Percentiles rank a stretch among this genome's conserved stretches.
Evolutionary conservation across 2,113 vertebrate species (phyloP).

Genomic region (Rhinoptilus africanus): DNA sequence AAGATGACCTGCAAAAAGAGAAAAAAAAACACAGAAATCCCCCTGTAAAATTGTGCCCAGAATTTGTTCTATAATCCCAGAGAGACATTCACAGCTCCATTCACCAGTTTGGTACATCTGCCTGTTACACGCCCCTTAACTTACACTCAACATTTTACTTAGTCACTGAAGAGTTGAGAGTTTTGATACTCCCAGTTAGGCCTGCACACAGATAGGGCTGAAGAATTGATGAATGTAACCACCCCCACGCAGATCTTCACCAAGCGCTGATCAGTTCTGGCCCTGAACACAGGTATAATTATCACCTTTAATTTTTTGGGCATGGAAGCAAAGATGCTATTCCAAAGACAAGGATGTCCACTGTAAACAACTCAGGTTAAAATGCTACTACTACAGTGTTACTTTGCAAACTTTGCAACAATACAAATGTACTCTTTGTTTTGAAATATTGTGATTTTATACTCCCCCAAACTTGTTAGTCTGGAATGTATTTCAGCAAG

Average conservation of each 20-base stretch:
- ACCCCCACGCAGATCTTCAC: neutral
- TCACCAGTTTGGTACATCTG: neutral
- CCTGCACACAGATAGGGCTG: neutral
- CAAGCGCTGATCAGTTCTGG: neutral
- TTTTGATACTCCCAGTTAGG: neutral
- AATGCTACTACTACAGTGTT: neutral
- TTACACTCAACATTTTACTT: neutral
- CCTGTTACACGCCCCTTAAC: neutral
- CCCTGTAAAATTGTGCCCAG: neutral
- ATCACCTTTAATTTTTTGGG: neutral
- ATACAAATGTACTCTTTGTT: neutral
- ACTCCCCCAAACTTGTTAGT: neutral
- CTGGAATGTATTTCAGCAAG: neutral
- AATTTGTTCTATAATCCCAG: neutral
- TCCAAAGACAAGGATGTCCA: neutral
- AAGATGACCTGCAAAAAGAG: conserved; percentile 88
- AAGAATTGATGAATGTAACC: neutral
- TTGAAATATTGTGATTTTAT: neutral
- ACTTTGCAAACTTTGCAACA: neutral
- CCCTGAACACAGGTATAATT: neutral
- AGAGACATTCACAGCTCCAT: neutral
- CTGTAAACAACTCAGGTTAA: neutral
- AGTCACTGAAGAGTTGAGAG: neutral
- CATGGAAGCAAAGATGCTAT: neutral
- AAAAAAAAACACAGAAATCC: neutral